Evolutionary conservation across 2,797 vertebrate genomes (phyloP).

Genomic region (Enteromius treurensis): DNA sequence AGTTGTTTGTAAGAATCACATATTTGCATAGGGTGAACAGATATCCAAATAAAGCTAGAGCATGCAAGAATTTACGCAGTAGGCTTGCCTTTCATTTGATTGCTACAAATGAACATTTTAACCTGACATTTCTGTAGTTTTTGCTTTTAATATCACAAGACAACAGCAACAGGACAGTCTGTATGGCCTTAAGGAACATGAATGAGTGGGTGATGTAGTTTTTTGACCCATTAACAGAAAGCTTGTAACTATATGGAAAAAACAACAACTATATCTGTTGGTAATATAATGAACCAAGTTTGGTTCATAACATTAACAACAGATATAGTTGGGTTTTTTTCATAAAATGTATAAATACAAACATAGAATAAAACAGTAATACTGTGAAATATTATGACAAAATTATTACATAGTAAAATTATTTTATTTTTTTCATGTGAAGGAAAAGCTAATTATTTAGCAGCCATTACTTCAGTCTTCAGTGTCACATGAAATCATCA

Average conservation of each 20-base stretch:
- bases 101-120: neutral
- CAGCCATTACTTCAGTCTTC: neutral
- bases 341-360: too few species aligned
- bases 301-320: too few species aligned
- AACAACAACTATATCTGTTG: too few species aligned
- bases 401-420: neutral
- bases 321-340: too few species aligned
- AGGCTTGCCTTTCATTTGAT: neutral
- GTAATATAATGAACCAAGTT: too few species aligned
- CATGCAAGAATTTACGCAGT: neutral
- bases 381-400: neutral
- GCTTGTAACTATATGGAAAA: neutral
- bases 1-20: neutral
- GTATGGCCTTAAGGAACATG: neutral
- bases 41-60: neutral
- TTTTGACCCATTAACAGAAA: neutral
- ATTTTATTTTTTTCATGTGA: neutral
- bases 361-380: neutral
- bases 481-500: neutral
- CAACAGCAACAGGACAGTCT: neutral
- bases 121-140: neutral
- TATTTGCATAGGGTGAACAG: neutral
- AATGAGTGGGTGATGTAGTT: neutral
- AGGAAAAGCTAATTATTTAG: neutral
- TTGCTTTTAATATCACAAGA: neutral